Conservation (phyloP, 1,140 invertebrate species). For the Meloidogyne exigua region DNA sequence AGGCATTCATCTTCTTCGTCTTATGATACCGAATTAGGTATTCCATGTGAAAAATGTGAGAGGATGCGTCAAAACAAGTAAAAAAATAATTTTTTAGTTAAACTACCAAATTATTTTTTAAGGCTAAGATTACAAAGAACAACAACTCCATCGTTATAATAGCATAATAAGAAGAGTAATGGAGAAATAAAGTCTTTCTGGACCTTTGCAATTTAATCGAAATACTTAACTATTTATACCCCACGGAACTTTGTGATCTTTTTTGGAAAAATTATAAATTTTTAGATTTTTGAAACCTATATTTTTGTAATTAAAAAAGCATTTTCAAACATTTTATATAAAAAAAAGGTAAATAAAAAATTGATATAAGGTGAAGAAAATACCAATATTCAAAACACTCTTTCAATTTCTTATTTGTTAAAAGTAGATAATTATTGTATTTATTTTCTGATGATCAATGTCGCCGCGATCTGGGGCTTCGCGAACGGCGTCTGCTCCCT, state of each 20-base stretch:
- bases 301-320: neutral
- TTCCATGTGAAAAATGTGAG: constrained; percentile 37
- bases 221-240: too few relatives aligned
- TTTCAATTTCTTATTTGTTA: neutral
- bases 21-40: neutral
- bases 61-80: constrained; percentile 36
- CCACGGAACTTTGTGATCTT: too few relatives aligned
- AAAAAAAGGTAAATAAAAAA: neutral
- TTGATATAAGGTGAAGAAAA: neutral
- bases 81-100: neutral
- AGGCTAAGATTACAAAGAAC: neutral
- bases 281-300: too few relatives aligned
- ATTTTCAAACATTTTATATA: neutral
- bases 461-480: constrained; percentile 17
- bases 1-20: neutral
- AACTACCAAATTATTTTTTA: neutral
- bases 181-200: too few relatives aligned
- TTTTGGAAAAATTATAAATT: too few relatives aligned
- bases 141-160: neutral
- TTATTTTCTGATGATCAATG: neutral
- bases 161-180: neutral
- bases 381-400: neutral
- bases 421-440: neutral
- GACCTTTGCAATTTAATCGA: too few relatives aligned
- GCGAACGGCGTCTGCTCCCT: constrained; percentile 9